Conservation (phyloP, 1,140 invertebrate genomes). For the Cylas formicarius region DNA sequence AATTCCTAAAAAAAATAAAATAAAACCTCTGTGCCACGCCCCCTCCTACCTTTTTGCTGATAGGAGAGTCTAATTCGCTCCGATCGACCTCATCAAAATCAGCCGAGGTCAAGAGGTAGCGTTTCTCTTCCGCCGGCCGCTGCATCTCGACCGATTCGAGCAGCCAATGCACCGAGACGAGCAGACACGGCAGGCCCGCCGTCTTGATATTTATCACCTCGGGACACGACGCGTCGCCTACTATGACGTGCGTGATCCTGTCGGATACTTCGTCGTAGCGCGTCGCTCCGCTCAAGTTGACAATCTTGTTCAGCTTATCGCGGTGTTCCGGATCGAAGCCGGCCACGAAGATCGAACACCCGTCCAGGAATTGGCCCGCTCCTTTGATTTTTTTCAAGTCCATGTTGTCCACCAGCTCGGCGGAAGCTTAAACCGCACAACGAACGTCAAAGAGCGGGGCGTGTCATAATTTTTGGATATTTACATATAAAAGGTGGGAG, state of each 20-base stretch:
- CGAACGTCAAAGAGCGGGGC: too few species aligned
- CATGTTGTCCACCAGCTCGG: constrained; percentile 46
- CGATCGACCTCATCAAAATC: constrained; percentile 33
- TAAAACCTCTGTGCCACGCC: too few species aligned
- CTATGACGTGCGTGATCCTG: constrained; percentile 71
- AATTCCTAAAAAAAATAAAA: too few species aligned
- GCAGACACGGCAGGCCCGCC: constrained; percentile 42
- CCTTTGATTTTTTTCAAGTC: constrained; percentile 59
- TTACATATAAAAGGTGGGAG: too few species aligned
- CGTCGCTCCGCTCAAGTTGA: constrained; percentile 74
- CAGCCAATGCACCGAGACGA: constrained; percentile 68
- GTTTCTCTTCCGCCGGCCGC: constrained; percentile 52
- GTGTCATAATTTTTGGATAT: too few species aligned
- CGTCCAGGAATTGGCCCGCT: constrained; percentile 74
- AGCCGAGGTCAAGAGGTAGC: constrained; percentile 39
- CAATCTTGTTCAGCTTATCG: constrained; percentile 69
- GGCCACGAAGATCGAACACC: constrained; percentile 65
- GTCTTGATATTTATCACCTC: constrained; percentile 45
- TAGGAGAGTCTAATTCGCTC: constrained; percentile 48
- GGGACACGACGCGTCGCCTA: constrained; percentile 51
- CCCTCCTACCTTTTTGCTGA: constrained; percentile 52
- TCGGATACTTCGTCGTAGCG: constrained; percentile 68
- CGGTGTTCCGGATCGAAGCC: constrained; percentile 57
- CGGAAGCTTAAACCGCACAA: constrained; percentile 7
- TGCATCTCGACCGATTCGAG: constrained; percentile 60